Evolutionary conservation across 2,888 invertebrate species (phyloP), one percentile per base, ranked within the genome.

Genomic region (Metallyticus violacea): DNA sequence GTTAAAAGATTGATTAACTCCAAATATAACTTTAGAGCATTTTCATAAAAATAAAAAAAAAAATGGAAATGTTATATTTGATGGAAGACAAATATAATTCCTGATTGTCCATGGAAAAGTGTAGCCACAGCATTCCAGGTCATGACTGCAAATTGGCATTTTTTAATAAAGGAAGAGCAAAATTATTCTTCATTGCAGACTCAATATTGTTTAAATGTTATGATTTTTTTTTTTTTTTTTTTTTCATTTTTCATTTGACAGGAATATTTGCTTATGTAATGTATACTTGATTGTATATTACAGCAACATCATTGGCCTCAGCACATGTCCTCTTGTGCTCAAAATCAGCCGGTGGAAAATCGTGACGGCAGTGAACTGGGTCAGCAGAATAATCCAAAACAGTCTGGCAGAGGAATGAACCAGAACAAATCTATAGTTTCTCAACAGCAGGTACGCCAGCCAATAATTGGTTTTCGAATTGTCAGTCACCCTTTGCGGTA

Each of bases 301-400:
- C 89, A 93, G 90, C 95, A 96, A 90, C 93, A 95, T 89, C 97
- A 98, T 91, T 98, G 98, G 98, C 92, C 95, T 0, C 92, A 93
- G 7, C 98, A 98, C 91, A 95, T 94, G 93, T 90, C 92, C 86
- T 93, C 93, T 79, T 95, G 95, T 90, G 93, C 94, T 1, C 94
- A 94, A 28, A 83, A 83, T 29, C 30, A 85, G n/a, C 28, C 30
- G 26, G 62, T 26, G 29, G 40, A 30, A 6, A 26, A 22, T 25
- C 25, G 40, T 22, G 77, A 29, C 15, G 86, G 86, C 6, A 81
- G 77, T 9, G 79, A 30, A 7, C 7, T 26, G n/a, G 76, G 9
- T 15, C 77, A 77, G 15, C 77, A 28, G 26, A 77, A 26, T 6
- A 77, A 30, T 77, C 81, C 81, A 1, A 26, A 81, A 28, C 30